Evolutionary conservation across 2,113 vertebrate species (phyloP).

Genomic region (Axis porcinus): DNA sequence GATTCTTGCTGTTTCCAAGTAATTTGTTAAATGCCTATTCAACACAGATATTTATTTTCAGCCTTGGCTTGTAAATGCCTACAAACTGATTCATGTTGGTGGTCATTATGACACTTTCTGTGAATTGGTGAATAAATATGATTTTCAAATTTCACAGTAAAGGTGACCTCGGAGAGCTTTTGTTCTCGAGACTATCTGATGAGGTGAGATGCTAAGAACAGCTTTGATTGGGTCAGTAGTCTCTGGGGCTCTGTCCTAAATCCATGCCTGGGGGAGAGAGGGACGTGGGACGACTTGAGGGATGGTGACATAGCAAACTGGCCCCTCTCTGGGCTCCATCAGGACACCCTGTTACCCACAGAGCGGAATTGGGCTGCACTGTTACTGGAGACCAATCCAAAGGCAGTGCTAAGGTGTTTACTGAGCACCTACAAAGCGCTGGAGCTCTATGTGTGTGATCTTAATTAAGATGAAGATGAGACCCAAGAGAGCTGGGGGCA

Average conservation of each 20-base stretch:
- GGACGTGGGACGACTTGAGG: accelerated
- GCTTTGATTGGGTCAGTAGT: neutral
- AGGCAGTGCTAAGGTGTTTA: neutral
- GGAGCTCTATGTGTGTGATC: neutral
- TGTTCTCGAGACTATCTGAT: constrained; percentile 31
- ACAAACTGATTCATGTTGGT: constrained; percentile 84
- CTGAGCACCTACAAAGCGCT: neutral
- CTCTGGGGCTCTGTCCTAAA: neutral
- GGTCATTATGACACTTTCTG: constrained; percentile 92
- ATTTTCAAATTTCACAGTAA: constrained; percentile 92
- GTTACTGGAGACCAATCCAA: neutral
- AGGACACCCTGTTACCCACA: no score
- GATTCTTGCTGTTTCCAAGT: constrained; percentile 69
- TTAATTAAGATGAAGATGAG: neutral
- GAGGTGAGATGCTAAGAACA: neutral
- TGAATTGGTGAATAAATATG: constrained; percentile 96
- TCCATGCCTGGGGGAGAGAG: neutral
- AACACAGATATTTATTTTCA: constrained; percentile 79
- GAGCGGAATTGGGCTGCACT: neutral
- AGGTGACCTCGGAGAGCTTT: constrained; percentile 57
- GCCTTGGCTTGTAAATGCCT: constrained; percentile 77
- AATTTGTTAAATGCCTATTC: constrained; percentile 76
- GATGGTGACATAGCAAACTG: neutral
- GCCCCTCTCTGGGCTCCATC: neutral
- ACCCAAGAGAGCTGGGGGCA: neutral